Conservation (phyloP, 2,888 invertebrate genomes). For the Ypsolopha scabrella region DNA sequence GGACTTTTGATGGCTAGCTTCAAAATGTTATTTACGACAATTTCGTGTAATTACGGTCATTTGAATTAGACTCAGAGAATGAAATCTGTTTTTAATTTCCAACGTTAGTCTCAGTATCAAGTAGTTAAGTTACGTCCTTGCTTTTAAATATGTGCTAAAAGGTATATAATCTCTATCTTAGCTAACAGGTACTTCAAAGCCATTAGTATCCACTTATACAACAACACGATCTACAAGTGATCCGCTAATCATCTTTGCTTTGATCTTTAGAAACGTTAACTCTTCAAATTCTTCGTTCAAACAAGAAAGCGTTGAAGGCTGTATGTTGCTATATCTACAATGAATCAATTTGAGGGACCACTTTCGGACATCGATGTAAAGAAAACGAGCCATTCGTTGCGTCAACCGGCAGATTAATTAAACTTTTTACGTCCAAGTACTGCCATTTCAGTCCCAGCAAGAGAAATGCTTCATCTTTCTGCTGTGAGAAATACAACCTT, state of each 20-base stretch:
- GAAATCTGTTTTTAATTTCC: neutral
- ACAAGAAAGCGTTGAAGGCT: conserved; percentile 35
- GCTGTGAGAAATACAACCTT: too few relatives aligned
- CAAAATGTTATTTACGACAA: conserved; percentile 45
- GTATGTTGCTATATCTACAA: conserved; percentile 48
- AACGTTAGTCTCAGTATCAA: neutral
- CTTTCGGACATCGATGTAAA: conserved; percentile 48
- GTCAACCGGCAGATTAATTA: conserved; percentile 58
- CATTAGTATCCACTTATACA: conserved; percentile 50
- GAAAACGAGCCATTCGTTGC: conserved; percentile 49
- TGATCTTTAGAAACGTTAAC: conserved; percentile 51
- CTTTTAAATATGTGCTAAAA: conserved; percentile 50
- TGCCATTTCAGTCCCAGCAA: conserved; percentile 45
- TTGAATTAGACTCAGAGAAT: conserved; percentile 18
- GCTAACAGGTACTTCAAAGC: conserved; percentile 25
- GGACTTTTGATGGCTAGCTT: conserved; percentile 46
- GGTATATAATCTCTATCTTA: conserved; percentile 27
- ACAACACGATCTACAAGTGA: conserved; percentile 49
- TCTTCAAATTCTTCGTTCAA: conserved; percentile 56
- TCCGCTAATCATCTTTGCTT: conserved; percentile 53
- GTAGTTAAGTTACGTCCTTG: conserved; percentile 21
- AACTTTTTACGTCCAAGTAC: conserved; percentile 38
- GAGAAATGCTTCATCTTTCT: conserved; percentile 34
- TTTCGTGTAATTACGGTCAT: conserved; percentile 36
- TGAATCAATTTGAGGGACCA: conserved; percentile 56